Evolutionary conservation across 2,888 invertebrate species (phyloP), one percentile per base, ranked within the genome.

Genomic region (Ectemnius continuus): DNA sequence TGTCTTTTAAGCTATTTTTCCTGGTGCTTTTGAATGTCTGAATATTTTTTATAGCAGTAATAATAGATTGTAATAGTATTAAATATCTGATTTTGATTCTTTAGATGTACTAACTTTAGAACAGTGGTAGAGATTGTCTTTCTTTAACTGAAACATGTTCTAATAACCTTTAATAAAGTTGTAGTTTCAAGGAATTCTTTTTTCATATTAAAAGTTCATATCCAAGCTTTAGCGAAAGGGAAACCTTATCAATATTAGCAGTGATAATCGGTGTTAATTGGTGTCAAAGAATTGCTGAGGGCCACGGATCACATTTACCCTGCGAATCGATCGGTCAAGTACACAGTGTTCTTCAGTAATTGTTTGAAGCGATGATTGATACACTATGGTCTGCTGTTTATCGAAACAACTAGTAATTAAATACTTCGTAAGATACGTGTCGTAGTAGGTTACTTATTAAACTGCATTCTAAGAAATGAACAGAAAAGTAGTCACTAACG

Each of bases 341-440:
- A 76, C 70, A 75, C 68, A 66, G 73, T 71, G 71, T 75, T 78
- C 71, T 65, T 66, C 73, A 59, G 61, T 73, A 64, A 79, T 61
- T 77, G 63, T 76, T 72, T 67, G 59, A 84, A 84, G 83, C 84
- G 80, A 84, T 73, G 77, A 74, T 64, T 80, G 82, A 73, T 75
- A 36, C 76, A 52, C 83, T 84, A 84, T 84, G 72, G 23, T 69
- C 69, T 47, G 64, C 64, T 59, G 46, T 73, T 79, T 65, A 66
- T 80, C 63, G 61, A 72, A 36, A 70, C 58, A 52, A 61, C 83
- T 83, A 83, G 67, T 77, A 74, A 73, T 16, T 70, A 73, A 75
- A 68, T 75, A 82, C 73, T 75, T 83, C 63, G 14, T 70, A 70
- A 36, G 36, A 67, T 78, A 80, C 47, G 70, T 76, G 78, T 82